These are phyloP conservation scores for Alviniconcha strummeri DNA, from an alignment of 2,888 invertebrate genomes.

Conservation along the genomic window DNA sequence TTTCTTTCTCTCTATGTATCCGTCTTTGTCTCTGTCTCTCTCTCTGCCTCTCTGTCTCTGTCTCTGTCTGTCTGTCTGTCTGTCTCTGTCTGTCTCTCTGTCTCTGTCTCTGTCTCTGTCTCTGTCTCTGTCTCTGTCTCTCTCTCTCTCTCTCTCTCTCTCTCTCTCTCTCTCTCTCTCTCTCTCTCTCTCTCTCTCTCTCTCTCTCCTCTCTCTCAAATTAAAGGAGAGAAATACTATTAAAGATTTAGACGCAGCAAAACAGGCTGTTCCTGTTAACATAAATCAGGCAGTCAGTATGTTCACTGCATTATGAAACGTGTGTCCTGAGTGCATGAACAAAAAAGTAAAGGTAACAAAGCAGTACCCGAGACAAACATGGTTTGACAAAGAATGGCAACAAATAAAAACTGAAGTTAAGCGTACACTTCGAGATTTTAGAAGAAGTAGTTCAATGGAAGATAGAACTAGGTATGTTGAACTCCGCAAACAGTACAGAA, in stretches of 20 bases:
- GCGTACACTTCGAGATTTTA: no score
- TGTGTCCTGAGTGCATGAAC: no score
- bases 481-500: no score
- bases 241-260: no score
- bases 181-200: constrained; percentile 5
- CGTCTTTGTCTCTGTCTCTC: neutral
- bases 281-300: neutral
- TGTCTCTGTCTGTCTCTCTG: neutral
- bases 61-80: neutral
- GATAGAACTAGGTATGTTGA: no score
- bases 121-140: neutral
- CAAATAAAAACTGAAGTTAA: no score
- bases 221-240: neutral
- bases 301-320: neutral
- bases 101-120: neutral
- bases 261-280: neutral
- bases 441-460: no score
- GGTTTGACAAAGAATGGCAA: no score
- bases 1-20: neutral
- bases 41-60: neutral
- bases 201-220: neutral
- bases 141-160: neutral
- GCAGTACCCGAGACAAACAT: no score
- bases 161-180: neutral
- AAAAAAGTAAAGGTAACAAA: no score